Percentiles rank a stretch among this genome's conserved stretches.
Conservation (phyloP, 30 jellyfish, hydroid and myxozoan species). For the Turritopsis rubra region DNA sequence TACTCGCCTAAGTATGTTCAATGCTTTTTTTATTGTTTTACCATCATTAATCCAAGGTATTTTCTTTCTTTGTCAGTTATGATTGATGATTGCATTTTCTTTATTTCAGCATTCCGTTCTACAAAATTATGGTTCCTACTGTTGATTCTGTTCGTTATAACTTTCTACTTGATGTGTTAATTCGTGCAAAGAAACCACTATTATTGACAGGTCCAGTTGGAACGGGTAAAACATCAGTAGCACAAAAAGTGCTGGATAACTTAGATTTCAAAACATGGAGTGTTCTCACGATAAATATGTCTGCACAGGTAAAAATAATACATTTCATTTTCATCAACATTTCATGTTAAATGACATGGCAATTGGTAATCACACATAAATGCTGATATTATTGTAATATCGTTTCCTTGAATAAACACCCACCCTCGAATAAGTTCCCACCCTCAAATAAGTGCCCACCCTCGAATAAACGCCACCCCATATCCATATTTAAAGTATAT, state of each 20-base stretch:
- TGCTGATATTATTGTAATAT: not conserved
- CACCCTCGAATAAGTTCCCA: too few species aligned
- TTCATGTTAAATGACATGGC: too few species aligned
- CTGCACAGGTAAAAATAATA: constrained; percentile 69
- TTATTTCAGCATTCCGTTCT: constrained; percentile 53
- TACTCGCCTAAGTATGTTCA: constrained; percentile 63
- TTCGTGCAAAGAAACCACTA: constrained; percentile 54
- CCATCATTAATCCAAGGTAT: not conserved
- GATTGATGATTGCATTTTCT: not conserved
- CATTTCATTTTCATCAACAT: too few species aligned
- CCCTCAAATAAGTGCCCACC: too few species aligned
- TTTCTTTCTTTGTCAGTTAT: not conserved
- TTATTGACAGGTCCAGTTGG: constrained; percentile 87
- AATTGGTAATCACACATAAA: too few species aligned
- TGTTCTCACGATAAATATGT: constrained; percentile 82
- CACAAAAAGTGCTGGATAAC: constrained; percentile 72
- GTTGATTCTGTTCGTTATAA: constrained; percentile 83
- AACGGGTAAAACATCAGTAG: constrained; percentile 95
- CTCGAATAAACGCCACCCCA: too few species aligned
- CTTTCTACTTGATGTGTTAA: constrained; percentile 65
- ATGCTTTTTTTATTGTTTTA: not conserved
- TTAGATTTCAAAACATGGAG: constrained; percentile 70
- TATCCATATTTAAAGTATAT: too few species aligned
- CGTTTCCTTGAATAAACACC: too few species aligned
- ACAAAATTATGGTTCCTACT: constrained; percentile 78